phyloP scores from a whole-genome alignment of 1,140 invertebrate species.

The Holcopasites calliopsidis region DNA sequence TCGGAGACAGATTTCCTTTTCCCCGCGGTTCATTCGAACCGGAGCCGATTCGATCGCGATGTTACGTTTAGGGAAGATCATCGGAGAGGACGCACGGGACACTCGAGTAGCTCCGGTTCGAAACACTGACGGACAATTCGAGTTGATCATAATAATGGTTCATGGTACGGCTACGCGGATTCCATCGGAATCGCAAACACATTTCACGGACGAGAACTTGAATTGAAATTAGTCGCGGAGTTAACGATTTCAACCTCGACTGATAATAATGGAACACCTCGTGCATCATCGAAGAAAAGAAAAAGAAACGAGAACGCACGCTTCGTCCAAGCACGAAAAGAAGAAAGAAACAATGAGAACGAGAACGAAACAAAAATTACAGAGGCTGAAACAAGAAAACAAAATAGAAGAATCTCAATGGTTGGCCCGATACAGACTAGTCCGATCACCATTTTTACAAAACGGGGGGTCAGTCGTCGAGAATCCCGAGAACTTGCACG shows the following conservation, averaged over 20 bases:
- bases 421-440: constrained; percentile 77
- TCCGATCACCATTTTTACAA: constrained; percentile 71
- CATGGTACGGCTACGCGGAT: constrained; percentile 63
- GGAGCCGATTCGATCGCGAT: constrained; percentile 5
- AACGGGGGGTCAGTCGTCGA: constrained; percentile 27
- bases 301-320: background rate
- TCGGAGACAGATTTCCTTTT: background rate
- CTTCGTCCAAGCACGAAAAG: background rate
- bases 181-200: constrained; percentile 48
- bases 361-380: background rate
- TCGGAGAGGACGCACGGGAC: constrained; percentile 16
- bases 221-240: too few species aligned
- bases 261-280: background rate
- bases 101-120: constrained; percentile 35
- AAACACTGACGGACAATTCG: constrained; percentile 63
- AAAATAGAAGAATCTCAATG: constrained; percentile 71
- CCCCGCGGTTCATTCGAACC: constrained; percentile 33
- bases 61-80: background rate
- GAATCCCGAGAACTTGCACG: constrained; percentile 56
- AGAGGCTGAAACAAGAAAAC: background rate
- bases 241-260: constrained; percentile 1
- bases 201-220: too few species aligned
- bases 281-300: background rate
- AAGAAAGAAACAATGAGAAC: background rate
- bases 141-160: constrained; percentile 43